phyloP scores from a whole-genome alignment of 1,140 invertebrate genomes.

The Mycetomoellerius zeteki region DNA sequence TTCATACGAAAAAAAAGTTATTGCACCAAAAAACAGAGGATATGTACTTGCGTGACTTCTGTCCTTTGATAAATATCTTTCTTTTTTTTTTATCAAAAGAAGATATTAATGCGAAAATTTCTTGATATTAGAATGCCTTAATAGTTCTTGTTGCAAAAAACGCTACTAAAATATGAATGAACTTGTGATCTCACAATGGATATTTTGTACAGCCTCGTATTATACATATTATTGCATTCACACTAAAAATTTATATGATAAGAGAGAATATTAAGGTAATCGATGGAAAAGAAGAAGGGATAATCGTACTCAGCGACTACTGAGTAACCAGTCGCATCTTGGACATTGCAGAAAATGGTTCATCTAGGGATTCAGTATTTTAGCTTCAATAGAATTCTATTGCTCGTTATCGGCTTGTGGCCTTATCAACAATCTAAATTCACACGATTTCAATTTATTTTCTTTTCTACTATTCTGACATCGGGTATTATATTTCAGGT shows the following conservation, averaged over 20 bases:
- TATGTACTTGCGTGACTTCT: background rate
- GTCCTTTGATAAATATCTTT: background rate
- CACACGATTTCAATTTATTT: background rate
- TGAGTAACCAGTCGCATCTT: background rate
- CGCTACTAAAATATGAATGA: background rate
- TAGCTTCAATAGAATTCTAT: background rate
- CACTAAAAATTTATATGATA: background rate
- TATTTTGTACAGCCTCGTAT: background rate
- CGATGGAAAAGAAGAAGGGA: background rate
- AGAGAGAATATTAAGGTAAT: background rate
- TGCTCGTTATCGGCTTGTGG: constrained; percentile 15
- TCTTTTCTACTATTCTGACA: too few relatives aligned
- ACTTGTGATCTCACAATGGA: too few relatives aligned
- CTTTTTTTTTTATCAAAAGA: background rate
- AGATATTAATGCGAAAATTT: background rate
- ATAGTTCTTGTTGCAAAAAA: background rate
- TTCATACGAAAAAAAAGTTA: background rate
- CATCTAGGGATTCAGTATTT: background rate
- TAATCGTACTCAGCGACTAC: background rate
- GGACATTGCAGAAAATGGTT: background rate
- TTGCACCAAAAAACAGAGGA: too few relatives aligned
- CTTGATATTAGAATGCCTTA: background rate
- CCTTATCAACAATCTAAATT: background rate
- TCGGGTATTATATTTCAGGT: too few relatives aligned
- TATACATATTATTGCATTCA: background rate